phyloP scores from a whole-genome alignment of 1,140 invertebrate genomes.

The Anoplophora glabripennis region DNA sequence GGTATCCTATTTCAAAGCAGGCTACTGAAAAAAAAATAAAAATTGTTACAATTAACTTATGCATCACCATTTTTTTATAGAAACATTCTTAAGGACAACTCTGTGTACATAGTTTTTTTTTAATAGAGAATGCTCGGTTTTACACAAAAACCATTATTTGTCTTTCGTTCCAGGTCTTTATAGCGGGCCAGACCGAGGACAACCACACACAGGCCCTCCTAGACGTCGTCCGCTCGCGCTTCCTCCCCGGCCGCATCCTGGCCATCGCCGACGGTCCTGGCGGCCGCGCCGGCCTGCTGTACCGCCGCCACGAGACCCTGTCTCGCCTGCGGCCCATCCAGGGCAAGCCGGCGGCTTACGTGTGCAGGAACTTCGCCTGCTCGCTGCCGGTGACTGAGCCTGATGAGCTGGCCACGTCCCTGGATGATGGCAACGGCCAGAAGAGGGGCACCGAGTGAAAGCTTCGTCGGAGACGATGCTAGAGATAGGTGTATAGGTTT shows the following conservation, averaged over 20 bases:
- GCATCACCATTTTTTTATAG: too few relatives aligned
- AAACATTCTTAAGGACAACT: too few relatives aligned
- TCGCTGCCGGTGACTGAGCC: constrained; percentile 73
- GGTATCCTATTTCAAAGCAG: too few relatives aligned
- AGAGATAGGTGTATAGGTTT: not conserved
- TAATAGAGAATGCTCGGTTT: too few relatives aligned
- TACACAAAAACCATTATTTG: too few relatives aligned
- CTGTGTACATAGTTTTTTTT: too few relatives aligned
- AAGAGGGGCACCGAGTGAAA: not conserved
- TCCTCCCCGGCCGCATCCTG: constrained; percentile 69
- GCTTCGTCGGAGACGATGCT: not conserved
- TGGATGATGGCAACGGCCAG: constrained; percentile 50
- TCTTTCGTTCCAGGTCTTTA: constrained; percentile 58
- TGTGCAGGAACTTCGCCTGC: constrained; percentile 77
- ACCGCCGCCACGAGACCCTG: constrained; percentile 37
- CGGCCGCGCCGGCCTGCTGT: constrained; percentile 47
- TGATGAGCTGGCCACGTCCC: constrained; percentile 60
- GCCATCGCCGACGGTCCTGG: constrained; percentile 60
- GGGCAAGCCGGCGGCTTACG: constrained; percentile 70
- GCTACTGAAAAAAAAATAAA: too few relatives aligned
- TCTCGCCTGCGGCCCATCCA: constrained; percentile 46
- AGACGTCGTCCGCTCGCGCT: constrained; percentile 61
- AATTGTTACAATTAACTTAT: too few relatives aligned
- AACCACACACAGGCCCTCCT: constrained; percentile 66
- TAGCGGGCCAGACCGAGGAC: constrained; percentile 63